phyloP scores from a whole-genome alignment of 2,888 invertebrate species.

The Rhamnusium bicolor region DNA sequence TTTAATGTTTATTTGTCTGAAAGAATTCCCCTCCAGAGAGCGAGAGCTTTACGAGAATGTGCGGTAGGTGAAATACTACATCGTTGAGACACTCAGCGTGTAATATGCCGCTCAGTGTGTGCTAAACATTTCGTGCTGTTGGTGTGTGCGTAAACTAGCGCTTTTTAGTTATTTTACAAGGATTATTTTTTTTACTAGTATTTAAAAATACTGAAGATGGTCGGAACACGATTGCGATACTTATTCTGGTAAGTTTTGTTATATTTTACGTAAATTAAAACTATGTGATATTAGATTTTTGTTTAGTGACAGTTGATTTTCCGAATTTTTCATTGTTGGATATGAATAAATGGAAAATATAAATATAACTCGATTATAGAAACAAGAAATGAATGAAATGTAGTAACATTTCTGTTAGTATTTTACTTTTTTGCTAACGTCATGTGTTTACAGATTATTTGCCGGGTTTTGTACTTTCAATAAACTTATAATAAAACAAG shows the following conservation, averaged over 20 bases:
- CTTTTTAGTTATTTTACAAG: background rate
- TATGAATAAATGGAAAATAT: too few species aligned
- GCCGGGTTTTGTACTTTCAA: too few species aligned
- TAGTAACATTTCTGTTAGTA: too few species aligned
- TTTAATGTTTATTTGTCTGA: background rate
- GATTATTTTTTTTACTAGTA: background rate
- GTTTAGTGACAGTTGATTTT: too few species aligned
- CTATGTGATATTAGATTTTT: too few species aligned
- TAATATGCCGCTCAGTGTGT: background rate
- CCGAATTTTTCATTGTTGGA: too few species aligned
- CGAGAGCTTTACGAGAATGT: background rate
- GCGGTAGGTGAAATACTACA: background rate
- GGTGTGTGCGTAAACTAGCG: background rate
- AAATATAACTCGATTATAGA: too few species aligned
- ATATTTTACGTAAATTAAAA: too few species aligned
- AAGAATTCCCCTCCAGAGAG: background rate
- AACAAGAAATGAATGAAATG: too few species aligned
- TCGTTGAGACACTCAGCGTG: background rate
- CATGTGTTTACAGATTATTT: too few species aligned
- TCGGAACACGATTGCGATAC: slow-evolving; percentile 51
- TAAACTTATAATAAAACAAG: too few species aligned
- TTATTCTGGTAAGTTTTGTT: slow-evolving; percentile 46
- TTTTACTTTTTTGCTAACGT: too few species aligned
- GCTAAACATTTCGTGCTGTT: background rate
- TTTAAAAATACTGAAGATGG: slow-evolving; percentile 39